phyloP scores from a whole-genome alignment of 2,797 vertebrate species.

The Scolopax bukidnonensis region DNA sequence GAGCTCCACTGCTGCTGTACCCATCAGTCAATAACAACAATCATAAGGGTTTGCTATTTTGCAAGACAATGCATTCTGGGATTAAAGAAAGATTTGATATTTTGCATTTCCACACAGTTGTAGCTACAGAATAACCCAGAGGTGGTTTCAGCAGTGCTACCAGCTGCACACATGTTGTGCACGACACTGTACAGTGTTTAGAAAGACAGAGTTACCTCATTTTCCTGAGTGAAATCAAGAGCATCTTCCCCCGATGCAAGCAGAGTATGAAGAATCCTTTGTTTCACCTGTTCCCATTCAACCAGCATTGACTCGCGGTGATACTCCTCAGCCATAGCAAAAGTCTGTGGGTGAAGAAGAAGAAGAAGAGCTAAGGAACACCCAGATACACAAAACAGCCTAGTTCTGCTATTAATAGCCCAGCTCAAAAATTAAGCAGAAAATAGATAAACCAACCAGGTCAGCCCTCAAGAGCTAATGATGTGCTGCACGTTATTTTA shows the following conservation, averaged over 20 bases:
- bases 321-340: constrained; percentile 95
- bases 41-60: neutral
- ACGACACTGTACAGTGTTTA: neutral
- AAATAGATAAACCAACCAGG: neutral
- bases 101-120: neutral
- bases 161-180: accelerated
- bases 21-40: neutral
- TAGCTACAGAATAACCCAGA: neutral
- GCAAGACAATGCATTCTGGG: neutral
- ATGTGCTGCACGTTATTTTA: neutral
- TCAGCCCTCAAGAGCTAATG: neutral
- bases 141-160: neutral
- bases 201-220: constrained; percentile 82
- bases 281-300: constrained; percentile 99
- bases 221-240: constrained; percentile 95
- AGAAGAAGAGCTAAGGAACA: neutral
- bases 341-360: constrained; percentile 83
- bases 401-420: neutral
- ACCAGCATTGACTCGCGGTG: constrained; percentile 98
- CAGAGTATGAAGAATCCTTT: constrained; percentile 94
- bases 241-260: constrained; percentile 96
- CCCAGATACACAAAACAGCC: neutral
- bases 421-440: neutral
- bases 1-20: neutral
- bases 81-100: neutral